Evolutionary conservation across 2,888 invertebrate species (phyloP).

Genomic region (Drosophila nigricruria): DNA sequence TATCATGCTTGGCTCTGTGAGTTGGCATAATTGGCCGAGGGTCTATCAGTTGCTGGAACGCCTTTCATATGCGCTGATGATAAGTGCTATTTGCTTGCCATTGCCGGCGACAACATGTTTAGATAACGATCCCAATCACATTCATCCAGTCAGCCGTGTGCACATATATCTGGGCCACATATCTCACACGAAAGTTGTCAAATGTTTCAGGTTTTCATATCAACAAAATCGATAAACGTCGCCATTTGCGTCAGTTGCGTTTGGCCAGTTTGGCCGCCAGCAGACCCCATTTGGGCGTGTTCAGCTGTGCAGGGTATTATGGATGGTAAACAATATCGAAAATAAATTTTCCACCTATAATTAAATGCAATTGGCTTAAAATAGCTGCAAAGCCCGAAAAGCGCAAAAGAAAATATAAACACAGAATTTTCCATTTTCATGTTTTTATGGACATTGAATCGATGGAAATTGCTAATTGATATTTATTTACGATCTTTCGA

Average conservation of each 20-base stretch:
- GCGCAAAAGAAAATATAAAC: constrained; percentile 12
- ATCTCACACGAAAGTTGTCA: constrained; percentile 1
- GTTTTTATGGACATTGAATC: background rate
- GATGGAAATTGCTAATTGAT: constrained; percentile 4
- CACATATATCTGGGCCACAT: background rate
- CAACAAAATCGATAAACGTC: constrained; percentile 15
- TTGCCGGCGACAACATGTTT: background rate
- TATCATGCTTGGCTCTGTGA: constrained; percentile 22
- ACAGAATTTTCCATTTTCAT: background rate
- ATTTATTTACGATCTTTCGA: constrained; percentile 16
- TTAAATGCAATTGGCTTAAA: constrained; percentile 6
- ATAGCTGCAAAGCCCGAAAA: constrained; percentile 1
- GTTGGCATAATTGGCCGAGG: constrained; percentile 15
- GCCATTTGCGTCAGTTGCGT: constrained; percentile 9
- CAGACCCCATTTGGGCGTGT: background rate
- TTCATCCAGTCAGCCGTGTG: background rate
- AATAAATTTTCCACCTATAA: constrained; percentile 11
- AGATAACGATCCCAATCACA: constrained; percentile 34
- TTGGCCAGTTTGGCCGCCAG: background rate
- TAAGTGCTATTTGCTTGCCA: constrained; percentile 3
- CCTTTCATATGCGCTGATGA: background rate
- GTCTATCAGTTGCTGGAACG: constrained; percentile 18
- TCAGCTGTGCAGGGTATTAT: constrained; percentile 16
- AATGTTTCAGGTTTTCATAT: constrained; percentile 16
- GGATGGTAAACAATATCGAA: constrained; percentile 10